Percentiles rank a stretch among this genome's conserved stretches.
phyloP scores from a whole-genome alignment of 2,113 vertebrate genomes.

The Oplegnathus fasciatus region DNA sequence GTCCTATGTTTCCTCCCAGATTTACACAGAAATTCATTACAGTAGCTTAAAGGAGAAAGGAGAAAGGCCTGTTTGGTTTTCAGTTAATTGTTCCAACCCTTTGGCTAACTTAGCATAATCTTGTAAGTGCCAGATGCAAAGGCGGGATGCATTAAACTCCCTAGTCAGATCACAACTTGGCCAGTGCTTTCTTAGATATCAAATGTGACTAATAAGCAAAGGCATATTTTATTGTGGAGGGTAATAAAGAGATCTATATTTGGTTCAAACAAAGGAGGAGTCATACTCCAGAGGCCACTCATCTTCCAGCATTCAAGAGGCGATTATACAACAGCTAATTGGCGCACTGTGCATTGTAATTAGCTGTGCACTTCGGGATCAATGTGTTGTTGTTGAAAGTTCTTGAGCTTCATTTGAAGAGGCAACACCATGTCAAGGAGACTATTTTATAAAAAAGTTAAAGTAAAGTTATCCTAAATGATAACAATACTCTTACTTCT shows the following conservation, averaged over 20 bases:
- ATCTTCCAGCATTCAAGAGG: conserved; percentile 43
- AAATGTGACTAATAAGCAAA: conserved; percentile 40
- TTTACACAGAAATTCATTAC: neutral
- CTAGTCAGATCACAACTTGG: conserved; percentile 3
- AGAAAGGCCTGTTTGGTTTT: conserved; percentile 25
- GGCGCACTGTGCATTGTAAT: conserved; percentile 51
- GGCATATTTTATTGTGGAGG: conserved; percentile 22
- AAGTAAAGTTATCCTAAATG: neutral
- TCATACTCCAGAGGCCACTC: conserved; percentile 50
- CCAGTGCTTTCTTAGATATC: conserved; percentile 19
- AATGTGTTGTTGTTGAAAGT: conserved; percentile 34
- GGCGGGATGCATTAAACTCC: conserved; percentile 4
- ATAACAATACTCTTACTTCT: neutral
- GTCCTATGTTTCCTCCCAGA: neutral
- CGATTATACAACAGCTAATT: conserved; percentile 62
- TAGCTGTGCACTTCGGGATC: conserved; percentile 40
- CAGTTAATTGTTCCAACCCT: conserved; percentile 34
- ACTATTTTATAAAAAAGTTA: neutral
- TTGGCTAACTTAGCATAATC: conserved; percentile 38
- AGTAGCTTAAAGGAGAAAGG: conserved; percentile 25
- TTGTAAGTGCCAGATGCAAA: conserved; percentile 31
- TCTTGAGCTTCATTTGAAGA: conserved; percentile 33
- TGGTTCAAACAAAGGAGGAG: conserved; percentile 46
- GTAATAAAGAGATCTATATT: conserved; percentile 54
- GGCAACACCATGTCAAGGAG: conserved; percentile 9